These are phyloP conservation scores for Drosophila cracens DNA, from an alignment of 2,888 invertebrate genomes.

Conservation along the genomic window DNA sequence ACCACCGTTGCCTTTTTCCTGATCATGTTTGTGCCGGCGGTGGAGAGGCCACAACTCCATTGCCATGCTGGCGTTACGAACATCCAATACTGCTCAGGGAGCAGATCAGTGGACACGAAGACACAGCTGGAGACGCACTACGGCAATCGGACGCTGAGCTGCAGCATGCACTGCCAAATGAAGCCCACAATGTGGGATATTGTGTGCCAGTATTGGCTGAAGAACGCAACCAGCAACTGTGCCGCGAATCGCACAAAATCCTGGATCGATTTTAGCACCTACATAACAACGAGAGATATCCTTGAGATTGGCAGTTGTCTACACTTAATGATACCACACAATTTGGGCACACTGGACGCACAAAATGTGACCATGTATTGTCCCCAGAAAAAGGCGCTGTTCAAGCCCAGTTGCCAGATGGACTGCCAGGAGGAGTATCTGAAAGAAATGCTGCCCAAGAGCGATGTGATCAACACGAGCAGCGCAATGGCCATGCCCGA, in stretches of 20 bases:
- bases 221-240: constrained; percentile 85
- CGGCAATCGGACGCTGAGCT: constrained; percentile 74
- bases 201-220: constrained; percentile 87
- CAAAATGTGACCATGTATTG: constrained; percentile 84
- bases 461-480: constrained; percentile 66
- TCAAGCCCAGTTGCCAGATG: constrained; percentile 60
- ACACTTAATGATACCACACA: constrained; percentile 84
- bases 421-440: constrained; percentile 72
- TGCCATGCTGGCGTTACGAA: constrained; percentile 87
- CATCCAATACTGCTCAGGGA: constrained; percentile 86
- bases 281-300: not conserved
- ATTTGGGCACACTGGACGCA: constrained; percentile 84
- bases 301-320: constrained; percentile 80
- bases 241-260: constrained; percentile 6
- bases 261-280: not conserved
- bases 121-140: constrained; percentile 84
- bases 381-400: constrained; percentile 71
- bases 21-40: constrained; percentile 90
- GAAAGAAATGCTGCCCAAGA: constrained; percentile 65
- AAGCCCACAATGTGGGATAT: constrained; percentile 87
- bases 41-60: constrained; percentile 86
- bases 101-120: constrained; percentile 85
- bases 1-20: constrained; percentile 89
- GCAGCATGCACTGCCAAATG: constrained; percentile 87
- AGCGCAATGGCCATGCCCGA: constrained; percentile 86